Percentiles rank a stretch among this genome's conserved stretches.
These are phyloP conservation scores for Orthonychiurus folsomi DNA, from an alignment of 2,888 invertebrate genomes.

Conservation along the genomic window DNA sequence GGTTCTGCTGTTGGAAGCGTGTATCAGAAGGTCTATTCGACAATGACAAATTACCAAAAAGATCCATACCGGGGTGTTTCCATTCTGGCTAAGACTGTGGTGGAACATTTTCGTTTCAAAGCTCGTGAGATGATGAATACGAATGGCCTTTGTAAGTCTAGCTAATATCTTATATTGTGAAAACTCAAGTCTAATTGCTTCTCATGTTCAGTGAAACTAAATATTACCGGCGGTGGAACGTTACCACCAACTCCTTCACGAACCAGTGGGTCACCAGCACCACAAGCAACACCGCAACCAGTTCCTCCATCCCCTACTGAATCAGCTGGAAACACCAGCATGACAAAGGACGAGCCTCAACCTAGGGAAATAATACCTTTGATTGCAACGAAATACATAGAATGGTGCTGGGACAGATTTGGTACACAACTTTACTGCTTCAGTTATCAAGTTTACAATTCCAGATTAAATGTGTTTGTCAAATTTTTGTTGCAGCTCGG, in stretches of 20 bases:
- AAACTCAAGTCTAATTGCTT: neutral
- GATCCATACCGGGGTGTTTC: slow-evolving; percentile 85
- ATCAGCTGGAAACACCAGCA: slow-evolving; percentile 7
- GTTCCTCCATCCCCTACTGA: slow-evolving; percentile 16
- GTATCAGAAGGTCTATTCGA: slow-evolving; percentile 82
- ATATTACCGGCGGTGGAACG: neutral
- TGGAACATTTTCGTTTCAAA: slow-evolving; percentile 55
- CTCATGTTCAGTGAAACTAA: neutral
- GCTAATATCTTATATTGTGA: neutral
- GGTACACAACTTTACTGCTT: slow-evolving; percentile 21
- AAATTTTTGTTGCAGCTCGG: neutral
- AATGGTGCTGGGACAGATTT: slow-evolving; percentile 40
- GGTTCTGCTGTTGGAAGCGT: slow-evolving; percentile 57
- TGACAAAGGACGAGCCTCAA: slow-evolving; percentile 11
- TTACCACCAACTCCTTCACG: neutral
- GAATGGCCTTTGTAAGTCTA: slow-evolving; percentile 4
- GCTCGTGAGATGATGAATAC: slow-evolving; percentile 21
- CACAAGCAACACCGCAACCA: slow-evolving; percentile 3
- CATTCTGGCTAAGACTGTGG: slow-evolving; percentile 65
- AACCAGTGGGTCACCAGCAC: neutral
- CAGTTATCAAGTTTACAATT: slow-evolving; percentile 10
- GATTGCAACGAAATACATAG: slow-evolving; percentile 36
- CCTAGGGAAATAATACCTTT: slow-evolving; percentile 31
- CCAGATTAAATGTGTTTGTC: too few relatives aligned
- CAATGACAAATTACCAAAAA: slow-evolving; percentile 62